Base-by-base conservation (phyloP, 2,113 vertebrate genomes). In the Pheucticus melanocephalus region DNA sequence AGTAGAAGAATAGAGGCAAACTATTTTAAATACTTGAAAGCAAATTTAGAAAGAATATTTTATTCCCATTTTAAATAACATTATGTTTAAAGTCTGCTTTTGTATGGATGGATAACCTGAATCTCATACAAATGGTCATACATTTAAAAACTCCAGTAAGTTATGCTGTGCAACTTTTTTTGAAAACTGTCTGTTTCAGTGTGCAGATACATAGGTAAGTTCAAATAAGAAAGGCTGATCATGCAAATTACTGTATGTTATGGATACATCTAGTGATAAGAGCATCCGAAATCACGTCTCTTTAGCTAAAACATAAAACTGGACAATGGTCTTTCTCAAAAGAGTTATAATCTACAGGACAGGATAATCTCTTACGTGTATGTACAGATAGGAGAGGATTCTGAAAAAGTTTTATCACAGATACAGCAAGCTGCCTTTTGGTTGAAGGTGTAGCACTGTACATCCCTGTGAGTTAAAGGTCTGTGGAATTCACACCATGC, bases 401-500 rank as follows among this genome's bases (percentile, higher is more conserved):
- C 25, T 24, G 65, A 87, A 33, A 15, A 68, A 42, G 15, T 54
- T 77, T 80, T 45, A 57, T 6, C 30, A 80, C 31, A 45, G 59
- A 27, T 31, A 23, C 1, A 37, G 8, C 21, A 65, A 54, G 13
- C 22, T 83, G 30, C 35, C 35, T 77, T 88, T 72, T 77, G 33
- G 33, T 61, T 76, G 64, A 66, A 78, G 28, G 31, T 59, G 30
- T 61, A 45, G 27, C 39, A 12, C 39, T 88, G 59, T 73, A 27
- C 15, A n/a, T 68, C 30, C 47, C 20, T 81, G 10, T 66, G n/a
- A 72, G 22, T 47, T 91, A 64, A 72, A 72, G 53, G 39, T 0
- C 0, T 35, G 5, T 15, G 63, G 64, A 50, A 69, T 45, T 25
- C 50, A 24, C 10, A 13, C 12, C 10, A 2, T 0, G 0, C 27